Conservation (phyloP, 2,113 vertebrate genomes). For the Numenius arquata region DNA sequence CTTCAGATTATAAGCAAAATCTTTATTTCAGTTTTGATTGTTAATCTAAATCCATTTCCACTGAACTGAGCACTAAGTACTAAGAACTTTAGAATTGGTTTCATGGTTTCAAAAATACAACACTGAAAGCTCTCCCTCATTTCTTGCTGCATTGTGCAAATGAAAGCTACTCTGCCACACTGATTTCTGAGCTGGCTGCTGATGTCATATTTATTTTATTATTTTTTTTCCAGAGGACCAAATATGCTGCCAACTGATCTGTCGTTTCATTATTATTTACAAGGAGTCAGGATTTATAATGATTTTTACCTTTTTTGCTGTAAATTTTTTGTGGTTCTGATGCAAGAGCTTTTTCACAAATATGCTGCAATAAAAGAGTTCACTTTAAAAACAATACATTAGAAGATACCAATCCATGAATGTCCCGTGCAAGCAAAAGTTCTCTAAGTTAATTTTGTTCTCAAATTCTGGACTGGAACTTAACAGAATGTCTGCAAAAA, state of each 20-base stretch:
- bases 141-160: neutral
- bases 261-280: neutral
- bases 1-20: neutral
- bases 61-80: neutral
- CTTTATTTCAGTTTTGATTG: neutral
- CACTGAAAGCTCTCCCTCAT: neutral
- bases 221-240: neutral
- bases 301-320: neutral
- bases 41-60: neutral
- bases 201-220: neutral
- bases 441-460: neutral
- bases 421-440: neutral
- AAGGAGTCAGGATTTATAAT: neutral
- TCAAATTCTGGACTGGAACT: neutral
- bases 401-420: neutral
- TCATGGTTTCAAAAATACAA: neutral
- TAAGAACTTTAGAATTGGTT: neutral
- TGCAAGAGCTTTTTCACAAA: neutral
- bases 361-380: neutral
- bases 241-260: neutral
- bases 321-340: neutral
- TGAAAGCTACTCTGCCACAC: neutral
- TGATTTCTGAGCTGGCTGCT: neutral
- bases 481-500: neutral
- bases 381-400: neutral